Evolutionary conservation across 1,140 invertebrate genomes (phyloP).

Genomic region (Nasonia vitripennis): DNA sequence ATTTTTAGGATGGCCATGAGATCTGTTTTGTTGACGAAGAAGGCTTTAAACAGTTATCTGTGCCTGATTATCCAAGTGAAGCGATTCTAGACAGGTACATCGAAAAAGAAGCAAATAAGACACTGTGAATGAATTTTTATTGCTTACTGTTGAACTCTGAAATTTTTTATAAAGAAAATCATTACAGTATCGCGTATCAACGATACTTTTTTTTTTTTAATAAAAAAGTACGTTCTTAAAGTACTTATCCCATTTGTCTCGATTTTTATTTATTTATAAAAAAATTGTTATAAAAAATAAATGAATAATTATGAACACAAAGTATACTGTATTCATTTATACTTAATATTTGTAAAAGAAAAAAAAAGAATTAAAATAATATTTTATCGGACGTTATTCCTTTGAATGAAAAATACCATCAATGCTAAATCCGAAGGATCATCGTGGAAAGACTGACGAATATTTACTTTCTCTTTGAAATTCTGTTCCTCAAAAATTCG

Average conservation of each 20-base stretch:
- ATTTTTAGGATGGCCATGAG: slow-evolving; percentile 91
- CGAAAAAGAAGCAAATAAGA: slow-evolving; percentile 76
- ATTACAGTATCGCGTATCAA: background rate
- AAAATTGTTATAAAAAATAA: background rate
- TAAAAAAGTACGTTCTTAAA: background rate
- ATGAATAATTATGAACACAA: background rate
- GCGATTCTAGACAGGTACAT: slow-evolving; percentile 88
- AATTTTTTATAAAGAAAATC: slow-evolving; percentile 17
- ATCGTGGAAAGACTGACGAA: background rate
- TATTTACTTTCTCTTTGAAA: background rate
- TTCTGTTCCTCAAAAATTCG: background rate
- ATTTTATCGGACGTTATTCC: no score
- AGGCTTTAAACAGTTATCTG: slow-evolving; percentile 91
- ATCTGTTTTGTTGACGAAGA: slow-evolving; percentile 99
- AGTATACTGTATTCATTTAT: no score
- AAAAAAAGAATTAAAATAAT: no score
- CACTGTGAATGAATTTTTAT: slow-evolving; percentile 36
- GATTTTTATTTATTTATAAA: background rate
- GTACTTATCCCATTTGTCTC: background rate
- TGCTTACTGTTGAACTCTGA: background rate
- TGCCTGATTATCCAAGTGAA: slow-evolving; percentile 90
- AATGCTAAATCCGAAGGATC: background rate
- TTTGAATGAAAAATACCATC: background rate
- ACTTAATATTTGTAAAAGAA: no score
- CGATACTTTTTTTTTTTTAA: background rate